These are phyloP conservation scores for Rhynchophorus ferrugineus DNA, from an alignment of 1,140 invertebrate species.

Conservation along the genomic window DNA sequence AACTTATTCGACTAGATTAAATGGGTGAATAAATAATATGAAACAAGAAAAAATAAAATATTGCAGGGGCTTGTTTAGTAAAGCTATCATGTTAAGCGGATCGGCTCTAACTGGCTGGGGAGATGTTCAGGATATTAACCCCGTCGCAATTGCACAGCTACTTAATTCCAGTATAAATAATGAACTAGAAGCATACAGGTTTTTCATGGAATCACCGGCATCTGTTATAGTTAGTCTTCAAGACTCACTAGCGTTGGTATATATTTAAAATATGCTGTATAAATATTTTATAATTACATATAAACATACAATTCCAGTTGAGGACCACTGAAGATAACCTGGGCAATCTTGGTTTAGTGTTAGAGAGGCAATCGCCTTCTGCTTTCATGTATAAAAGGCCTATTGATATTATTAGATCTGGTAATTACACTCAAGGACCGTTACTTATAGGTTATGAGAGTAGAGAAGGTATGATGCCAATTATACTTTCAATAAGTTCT, in stretches of 20 bases:
- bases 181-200: too few species aligned
- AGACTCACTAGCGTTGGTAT: too few species aligned
- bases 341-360: slow-evolving; percentile 25
- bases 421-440: slow-evolving; percentile 41
- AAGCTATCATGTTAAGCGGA: slow-evolving; percentile 57
- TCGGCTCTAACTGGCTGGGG: slow-evolving; percentile 41
- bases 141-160: slow-evolving; percentile 1
- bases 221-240: too few species aligned
- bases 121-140: not conserved
- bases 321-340: too few species aligned
- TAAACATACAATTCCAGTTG: too few species aligned
- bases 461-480: slow-evolving; percentile 8
- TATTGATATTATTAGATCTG: slow-evolving; percentile 38
- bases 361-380: slow-evolving; percentile 36
- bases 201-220: too few species aligned
- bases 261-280: too few species aligned
- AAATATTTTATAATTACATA: too few species aligned
- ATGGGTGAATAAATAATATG: too few species aligned
- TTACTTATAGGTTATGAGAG: slow-evolving; percentile 39
- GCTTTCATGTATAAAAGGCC: slow-evolving; percentile 38
- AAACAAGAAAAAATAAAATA: too few species aligned
- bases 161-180: not conserved
- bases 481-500: not conserved
- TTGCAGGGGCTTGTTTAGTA: slow-evolving; percentile 50
- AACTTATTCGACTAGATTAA: too few species aligned